These are phyloP conservation scores for Ophthalmolycus amberensis DNA, from an alignment of 2,113 vertebrate species.

Conservation along the genomic window DNA sequence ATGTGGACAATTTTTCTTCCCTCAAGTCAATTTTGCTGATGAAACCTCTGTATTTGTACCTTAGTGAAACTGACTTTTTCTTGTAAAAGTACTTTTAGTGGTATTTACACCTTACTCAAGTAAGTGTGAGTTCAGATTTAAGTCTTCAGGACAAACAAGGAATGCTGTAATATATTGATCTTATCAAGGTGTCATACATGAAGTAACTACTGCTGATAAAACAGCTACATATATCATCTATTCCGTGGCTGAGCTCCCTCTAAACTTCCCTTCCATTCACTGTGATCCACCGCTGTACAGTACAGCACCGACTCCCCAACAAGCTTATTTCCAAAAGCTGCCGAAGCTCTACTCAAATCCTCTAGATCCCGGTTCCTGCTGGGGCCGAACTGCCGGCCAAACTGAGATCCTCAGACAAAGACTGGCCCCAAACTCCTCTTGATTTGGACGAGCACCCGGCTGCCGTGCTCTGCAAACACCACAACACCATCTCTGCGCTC, in stretches of 20 bases:
- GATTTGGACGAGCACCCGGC: conserved; percentile 57
- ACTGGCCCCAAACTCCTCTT: conserved; percentile 61
- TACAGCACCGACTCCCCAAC: conserved; percentile 55
- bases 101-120: not conserved
- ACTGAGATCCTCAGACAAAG: conserved; percentile 73
- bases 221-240: conserved; percentile 20
- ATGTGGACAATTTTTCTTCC: not conserved
- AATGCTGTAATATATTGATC: conserved; percentile 13
- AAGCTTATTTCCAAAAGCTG: conserved; percentile 79
- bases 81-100: not conserved
- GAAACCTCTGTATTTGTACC: not conserved
- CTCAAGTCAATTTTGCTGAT: not conserved
- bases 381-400: conserved; percentile 65
- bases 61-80: not conserved
- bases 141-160: conserved; percentile 8
- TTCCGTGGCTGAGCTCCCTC: conserved; percentile 21
- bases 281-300: conserved; percentile 59
- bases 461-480: conserved; percentile 61
- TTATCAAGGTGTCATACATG: conserved; percentile 29
- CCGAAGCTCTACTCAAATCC: conserved; percentile 74
- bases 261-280: conserved; percentile 44
- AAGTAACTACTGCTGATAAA: conserved; percentile 44
- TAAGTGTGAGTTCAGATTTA: not conserved
- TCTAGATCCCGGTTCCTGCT: conserved; percentile 70
- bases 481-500: conserved; percentile 72